These are phyloP conservation scores for Meandrusa payeni DNA, from an alignment of 2,888 invertebrate genomes.

Conservation along the genomic window DNA sequence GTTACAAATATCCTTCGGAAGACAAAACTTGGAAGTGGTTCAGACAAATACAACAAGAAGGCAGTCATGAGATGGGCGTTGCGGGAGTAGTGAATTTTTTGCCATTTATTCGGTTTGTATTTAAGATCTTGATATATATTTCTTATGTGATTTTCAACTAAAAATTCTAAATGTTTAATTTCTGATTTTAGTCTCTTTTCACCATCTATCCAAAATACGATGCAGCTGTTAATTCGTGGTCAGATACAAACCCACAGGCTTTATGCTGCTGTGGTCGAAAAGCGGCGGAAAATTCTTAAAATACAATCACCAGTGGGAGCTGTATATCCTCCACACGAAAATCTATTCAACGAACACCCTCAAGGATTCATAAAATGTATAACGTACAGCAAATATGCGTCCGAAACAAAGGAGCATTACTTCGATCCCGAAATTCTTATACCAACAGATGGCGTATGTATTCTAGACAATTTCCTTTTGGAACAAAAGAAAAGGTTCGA, in stretches of 20 bases:
- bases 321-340: conserved; percentile 46
- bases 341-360: conserved; percentile 57
- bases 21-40: conserved; percentile 90
- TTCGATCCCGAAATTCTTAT: conserved; percentile 65
- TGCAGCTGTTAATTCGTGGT: conserved; percentile 84
- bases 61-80: conserved; percentile 90
- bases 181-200: conserved; percentile 78
- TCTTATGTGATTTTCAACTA: not conserved
- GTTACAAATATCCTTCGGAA: conserved; percentile 84
- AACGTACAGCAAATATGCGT: conserved; percentile 60
- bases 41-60: conserved; percentile 89
- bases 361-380: conserved; percentile 67
- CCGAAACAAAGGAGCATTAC: conserved; percentile 55
- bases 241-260: conserved; percentile 86
- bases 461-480: conserved; percentile 84
- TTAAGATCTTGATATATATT: not conserved
- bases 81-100: conserved; percentile 92
- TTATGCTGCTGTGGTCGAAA: conserved; percentile 84
- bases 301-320: conserved; percentile 51
- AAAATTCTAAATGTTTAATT: not conserved
- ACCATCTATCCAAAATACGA: conserved; percentile 82
- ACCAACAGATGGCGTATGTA: conserved; percentile 68
- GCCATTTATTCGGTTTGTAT: conserved; percentile 86
- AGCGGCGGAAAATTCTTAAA: conserved; percentile 64
- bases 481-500: conserved; percentile 80